Evolutionary conservation across 2,888 invertebrate genomes (phyloP), one percentile per base, ranked within the genome.

Genomic region (Caenorhabditis zanzibari): DNA sequence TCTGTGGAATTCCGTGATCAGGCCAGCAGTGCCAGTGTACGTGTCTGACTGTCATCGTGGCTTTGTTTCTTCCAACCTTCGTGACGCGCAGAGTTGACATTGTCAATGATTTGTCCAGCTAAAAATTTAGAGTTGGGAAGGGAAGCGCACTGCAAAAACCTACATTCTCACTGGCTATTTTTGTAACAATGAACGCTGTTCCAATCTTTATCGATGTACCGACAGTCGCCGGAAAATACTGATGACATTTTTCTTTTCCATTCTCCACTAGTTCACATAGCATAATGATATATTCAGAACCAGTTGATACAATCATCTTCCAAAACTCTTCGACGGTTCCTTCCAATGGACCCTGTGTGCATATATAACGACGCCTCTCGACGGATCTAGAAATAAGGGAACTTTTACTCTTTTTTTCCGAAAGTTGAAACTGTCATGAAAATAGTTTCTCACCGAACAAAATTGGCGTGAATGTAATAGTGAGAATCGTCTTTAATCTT

Each of bases 301-400:
- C 76, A 54, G 88, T 81, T 35, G 81, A 63, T 24, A 86, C 47
- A 19, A 84, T 61, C 90, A 90, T 88, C 54, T 79, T n/a, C n/a
- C n/a, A n/a, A n/a, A n/a, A n/a, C n/a, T 71, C 83, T 54, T 76
- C 80, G 0, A 85, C 69, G 1, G 90, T 88, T 16, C 73, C 66
- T 4, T 47, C 61, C 24, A 89, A 58, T 3, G 90, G 90, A 22
- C 87, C 86, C 61, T 90, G 89, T 7, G 89, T 74, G 52, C 88
- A 89, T 49, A 89, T 85, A 79, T 72, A 84, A 0, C 76, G 68
- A 12, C 64, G 71, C 5, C 59, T 61, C 12, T 52, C 24, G 0
- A 52, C 59, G 9, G 79, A 58, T 16, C 79, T 58, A 64, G 14
- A 38, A 38, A 38, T 9, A 41, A 2, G 41, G 14, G 41, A 9